Conservation (phyloP, 2,888 invertebrate species). For the Ennomos quercinarius region DNA sequence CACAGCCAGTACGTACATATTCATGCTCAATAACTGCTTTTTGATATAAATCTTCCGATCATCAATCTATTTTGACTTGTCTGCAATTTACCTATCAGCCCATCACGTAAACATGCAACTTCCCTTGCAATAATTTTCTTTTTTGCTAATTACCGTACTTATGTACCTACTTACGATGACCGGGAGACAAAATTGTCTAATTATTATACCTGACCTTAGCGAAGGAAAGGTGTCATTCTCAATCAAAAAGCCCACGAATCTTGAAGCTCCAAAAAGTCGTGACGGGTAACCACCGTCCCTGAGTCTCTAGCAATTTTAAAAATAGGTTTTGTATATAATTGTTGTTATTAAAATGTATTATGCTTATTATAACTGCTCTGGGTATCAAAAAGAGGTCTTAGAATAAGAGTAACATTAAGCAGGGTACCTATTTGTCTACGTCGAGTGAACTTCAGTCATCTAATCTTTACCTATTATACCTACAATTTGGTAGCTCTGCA, state of each 20-base stretch:
- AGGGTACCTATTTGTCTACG: constrained; percentile 5
- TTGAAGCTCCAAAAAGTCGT: constrained; percentile 34
- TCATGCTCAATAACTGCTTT: constrained; percentile 2
- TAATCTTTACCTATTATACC: too few species aligned
- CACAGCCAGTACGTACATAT: too few species aligned
- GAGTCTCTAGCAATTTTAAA: constrained; percentile 41
- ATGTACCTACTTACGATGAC: background rate
- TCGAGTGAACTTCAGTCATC: too few species aligned
- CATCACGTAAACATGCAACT: constrained; percentile 9
- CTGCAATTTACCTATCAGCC: constrained; percentile 16
- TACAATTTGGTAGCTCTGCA: too few species aligned
- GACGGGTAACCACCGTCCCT: constrained; percentile 50
- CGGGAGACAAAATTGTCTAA: constrained; percentile 2
- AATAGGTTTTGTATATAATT: constrained; percentile 29
- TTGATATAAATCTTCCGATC: constrained; percentile 14
- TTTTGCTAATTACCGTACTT: background rate
- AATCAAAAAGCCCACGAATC: constrained; percentile 9
- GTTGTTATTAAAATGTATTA: constrained; percentile 30
- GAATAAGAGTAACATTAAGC: background rate
- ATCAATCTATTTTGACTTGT: constrained; percentile 12
- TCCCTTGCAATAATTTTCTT: background rate
- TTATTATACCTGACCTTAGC: constrained; percentile 10
- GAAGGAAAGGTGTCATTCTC: constrained; percentile 16
- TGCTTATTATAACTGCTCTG: background rate
- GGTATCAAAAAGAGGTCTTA: background rate